Percentiles rank a stretch among this genome's conserved stretches.
These are phyloP conservation scores for Coregonus sp. DNA, from an alignment of 2,797 vertebrate species.

Conservation along the genomic window DNA sequence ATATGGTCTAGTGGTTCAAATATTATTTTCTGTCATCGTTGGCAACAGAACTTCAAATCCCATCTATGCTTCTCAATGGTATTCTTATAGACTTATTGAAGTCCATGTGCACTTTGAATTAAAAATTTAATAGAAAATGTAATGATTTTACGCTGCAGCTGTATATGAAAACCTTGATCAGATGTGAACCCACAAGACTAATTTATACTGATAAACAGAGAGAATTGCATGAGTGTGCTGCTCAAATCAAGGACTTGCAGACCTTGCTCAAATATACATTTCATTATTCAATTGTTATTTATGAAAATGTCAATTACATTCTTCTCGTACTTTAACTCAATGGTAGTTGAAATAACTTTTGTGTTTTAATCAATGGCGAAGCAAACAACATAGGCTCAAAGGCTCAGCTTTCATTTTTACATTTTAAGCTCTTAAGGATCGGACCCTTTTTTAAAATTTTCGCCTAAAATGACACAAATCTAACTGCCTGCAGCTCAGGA, in stretches of 20 bases:
- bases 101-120: not conserved
- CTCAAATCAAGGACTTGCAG: not conserved
- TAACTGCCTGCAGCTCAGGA: too few species aligned
- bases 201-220: constrained; percentile 8
- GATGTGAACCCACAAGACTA: not conserved
- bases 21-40: constrained; percentile 55
- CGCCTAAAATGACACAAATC: too few species aligned
- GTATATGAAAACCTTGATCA: constrained; percentile 1
- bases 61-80: constrained; percentile 3
- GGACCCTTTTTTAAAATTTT: too few species aligned
- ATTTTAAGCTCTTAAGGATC: too few species aligned
- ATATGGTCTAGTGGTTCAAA: constrained; percentile 61
- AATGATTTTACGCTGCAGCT: not conserved
- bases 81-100: constrained; percentile 1
- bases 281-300: not conserved
- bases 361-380: not conserved
- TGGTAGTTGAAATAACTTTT: not conserved
- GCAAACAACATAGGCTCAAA: not conserved
- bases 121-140: too few species aligned
- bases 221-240: not conserved
- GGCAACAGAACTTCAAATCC: constrained; percentile 26
- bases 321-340: not conserved
- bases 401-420: too few species aligned
- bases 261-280: not conserved
- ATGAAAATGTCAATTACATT: not conserved